Conservation (phyloP, 2,113 vertebrate species). For the Mixornis gularis region DNA sequence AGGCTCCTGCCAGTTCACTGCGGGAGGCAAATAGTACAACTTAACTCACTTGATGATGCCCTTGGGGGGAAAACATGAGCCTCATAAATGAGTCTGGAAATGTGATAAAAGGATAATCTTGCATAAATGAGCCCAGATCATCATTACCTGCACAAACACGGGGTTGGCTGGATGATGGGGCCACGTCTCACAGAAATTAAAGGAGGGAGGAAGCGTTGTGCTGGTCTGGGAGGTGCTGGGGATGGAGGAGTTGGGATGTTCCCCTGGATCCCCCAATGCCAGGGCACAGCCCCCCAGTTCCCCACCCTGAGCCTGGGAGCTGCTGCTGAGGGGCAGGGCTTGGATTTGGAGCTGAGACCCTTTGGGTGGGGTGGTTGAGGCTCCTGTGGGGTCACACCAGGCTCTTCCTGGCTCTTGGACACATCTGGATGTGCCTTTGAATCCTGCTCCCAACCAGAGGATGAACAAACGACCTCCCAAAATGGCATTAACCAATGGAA, state of each 20-base stretch:
- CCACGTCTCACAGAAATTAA: constrained; percentile 25
- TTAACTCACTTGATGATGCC: constrained; percentile 84
- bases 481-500: background rate
- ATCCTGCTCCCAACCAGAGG: background rate
- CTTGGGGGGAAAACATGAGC: constrained; percentile 76
- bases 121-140: constrained; percentile 78
- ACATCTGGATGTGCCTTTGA: fast-evolving
- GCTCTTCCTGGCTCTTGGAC: background rate
- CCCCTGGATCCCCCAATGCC: background rate
- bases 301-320: fast-evolving
- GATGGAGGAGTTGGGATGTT: background rate
- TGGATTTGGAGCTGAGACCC: background rate
- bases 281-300: background rate
- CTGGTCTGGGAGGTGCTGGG: background rate
- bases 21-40: constrained; percentile 83
- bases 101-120: constrained; percentile 86
- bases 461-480: background rate
- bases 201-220: background rate
- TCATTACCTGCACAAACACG: constrained; percentile 75
- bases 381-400: fast-evolving
- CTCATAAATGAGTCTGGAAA: constrained; percentile 80
- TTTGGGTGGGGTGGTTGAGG: too few species aligned
- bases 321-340: background rate
- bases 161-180: constrained; percentile 31
- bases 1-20: constrained; percentile 81